These are phyloP conservation scores for Danionella dracula DNA, from an alignment of 2,797 vertebrate species.

Conservation along the genomic window DNA sequence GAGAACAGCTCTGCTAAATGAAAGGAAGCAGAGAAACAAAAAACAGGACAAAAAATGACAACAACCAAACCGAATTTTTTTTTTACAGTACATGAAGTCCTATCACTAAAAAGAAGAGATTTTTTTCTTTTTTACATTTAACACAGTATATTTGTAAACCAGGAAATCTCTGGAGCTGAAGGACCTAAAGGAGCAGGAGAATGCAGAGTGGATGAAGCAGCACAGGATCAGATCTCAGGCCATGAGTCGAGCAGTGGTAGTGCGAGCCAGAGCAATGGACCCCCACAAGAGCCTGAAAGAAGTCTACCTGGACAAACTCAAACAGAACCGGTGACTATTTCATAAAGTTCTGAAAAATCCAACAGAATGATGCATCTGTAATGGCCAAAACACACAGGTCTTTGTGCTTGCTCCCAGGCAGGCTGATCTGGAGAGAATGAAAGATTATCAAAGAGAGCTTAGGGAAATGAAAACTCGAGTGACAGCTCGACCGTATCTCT, in stretches of 20 bases:
- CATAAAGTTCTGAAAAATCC: neutral
- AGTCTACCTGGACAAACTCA: slow-evolving; percentile 73
- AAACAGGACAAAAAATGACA: too few species aligned
- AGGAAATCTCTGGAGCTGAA: slow-evolving; percentile 79
- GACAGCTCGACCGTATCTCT: slow-evolving; percentile 81
- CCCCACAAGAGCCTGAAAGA: slow-evolving; percentile 83
- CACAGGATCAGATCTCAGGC: slow-evolving; percentile 75
- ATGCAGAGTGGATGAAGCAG: slow-evolving; percentile 72
- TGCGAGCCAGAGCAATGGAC: slow-evolving; percentile 84
- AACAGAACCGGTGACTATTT: slow-evolving; percentile 75
- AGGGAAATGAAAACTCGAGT: slow-evolving; percentile 84
- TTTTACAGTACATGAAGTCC: too few species aligned
- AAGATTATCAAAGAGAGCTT: slow-evolving; percentile 83
- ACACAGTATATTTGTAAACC: neutral
- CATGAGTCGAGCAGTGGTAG: slow-evolving; percentile 73
- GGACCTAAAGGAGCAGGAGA: slow-evolving; percentile 69
- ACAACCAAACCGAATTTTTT: too few species aligned
- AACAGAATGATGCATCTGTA: neutral
- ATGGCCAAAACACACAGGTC: too few species aligned
- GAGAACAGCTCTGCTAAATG: too few species aligned
- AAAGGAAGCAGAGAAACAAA: too few species aligned
- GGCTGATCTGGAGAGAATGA: slow-evolving; percentile 77
- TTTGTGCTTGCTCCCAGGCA: slow-evolving; percentile 67
- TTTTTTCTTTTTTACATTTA: too few species aligned
- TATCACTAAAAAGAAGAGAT: too few species aligned